phyloP scores from a whole-genome alignment of 2,113 vertebrate species.

The Menidia beryllina region DNA sequence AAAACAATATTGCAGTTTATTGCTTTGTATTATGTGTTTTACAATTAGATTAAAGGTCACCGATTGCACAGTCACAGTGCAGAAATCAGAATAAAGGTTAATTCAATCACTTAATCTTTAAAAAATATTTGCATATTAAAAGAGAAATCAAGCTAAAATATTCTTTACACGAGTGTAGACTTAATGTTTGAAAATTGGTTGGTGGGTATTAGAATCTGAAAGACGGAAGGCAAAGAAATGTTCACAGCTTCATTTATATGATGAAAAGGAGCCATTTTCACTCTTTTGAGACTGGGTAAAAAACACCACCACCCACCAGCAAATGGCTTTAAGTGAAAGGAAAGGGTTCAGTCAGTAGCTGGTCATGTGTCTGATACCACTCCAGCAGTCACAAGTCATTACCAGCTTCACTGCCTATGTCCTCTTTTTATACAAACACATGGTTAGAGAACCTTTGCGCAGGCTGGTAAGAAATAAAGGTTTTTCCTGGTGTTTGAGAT shows the following conservation, averaged over 20 bases:
- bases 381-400: not conserved
- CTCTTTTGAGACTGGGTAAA: no score
- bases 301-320: no score
- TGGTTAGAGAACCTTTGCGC: not conserved
- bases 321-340: not conserved
- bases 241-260: not conserved
- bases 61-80: not conserved
- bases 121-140: not conserved
- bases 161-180: no score
- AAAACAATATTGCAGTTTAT: no score
- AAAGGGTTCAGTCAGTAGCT: not conserved
- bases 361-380: not conserved
- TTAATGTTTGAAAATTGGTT: no score
- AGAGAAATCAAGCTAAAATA: no score
- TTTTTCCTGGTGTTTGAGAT: not conserved
- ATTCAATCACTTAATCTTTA: slow-evolving; percentile 10
- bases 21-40: not conserved
- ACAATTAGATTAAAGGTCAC: slow-evolving; percentile 12
- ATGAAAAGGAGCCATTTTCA: not conserved
- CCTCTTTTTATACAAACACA: not conserved
- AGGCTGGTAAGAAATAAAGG: no score
- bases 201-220: no score
- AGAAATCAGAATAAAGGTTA: slow-evolving; percentile 32
- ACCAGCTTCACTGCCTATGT: not conserved
- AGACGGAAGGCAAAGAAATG: not conserved